phyloP scores from a whole-genome alignment of 2,888 invertebrate genomes.

The Lepidochitona cinerea region DNA sequence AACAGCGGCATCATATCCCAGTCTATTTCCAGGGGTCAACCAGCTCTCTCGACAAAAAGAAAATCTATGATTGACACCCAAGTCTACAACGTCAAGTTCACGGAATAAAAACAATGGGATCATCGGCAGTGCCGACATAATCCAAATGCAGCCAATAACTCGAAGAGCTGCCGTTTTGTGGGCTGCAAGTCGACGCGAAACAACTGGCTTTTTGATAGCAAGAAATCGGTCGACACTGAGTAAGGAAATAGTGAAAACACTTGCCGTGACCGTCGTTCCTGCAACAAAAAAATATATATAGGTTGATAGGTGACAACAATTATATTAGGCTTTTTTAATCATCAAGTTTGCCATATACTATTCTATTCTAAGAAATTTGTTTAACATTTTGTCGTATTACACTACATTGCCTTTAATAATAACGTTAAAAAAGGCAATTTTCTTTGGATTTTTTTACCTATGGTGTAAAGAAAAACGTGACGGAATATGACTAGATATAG shows the following conservation, averaged over 20 bases:
- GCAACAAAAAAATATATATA: conserved; percentile 30
- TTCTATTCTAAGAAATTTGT: too few species aligned
- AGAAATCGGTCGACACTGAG: conserved; percentile 81
- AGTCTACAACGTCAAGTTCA: conserved; percentile 48
- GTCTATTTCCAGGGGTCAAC: conserved; percentile 72
- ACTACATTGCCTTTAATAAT: too few species aligned
- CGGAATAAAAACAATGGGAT: conserved; percentile 77
- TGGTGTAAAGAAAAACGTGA: too few species aligned
- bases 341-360: too few species aligned
- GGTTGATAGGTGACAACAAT: too few species aligned
- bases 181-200: conserved; percentile 81
- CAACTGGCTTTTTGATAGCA: conserved; percentile 82
- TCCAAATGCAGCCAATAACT: conserved; percentile 78
- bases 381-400: too few species aligned
- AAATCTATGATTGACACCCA: conserved; percentile 47
- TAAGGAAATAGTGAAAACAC: conserved; percentile 84
- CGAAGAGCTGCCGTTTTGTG: conserved; percentile 77
- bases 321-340: too few species aligned
- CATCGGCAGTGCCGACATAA: conserved; percentile 79
- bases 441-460: too few species aligned
- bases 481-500: too few species aligned
- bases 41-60: conserved; percentile 79
- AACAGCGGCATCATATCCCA: conserved; percentile 79
- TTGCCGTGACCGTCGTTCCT: conserved; percentile 79
- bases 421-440: too few species aligned